These are phyloP conservation scores for Cephonodes hylas DNA, from an alignment of 2,888 invertebrate genomes.

Conservation along the genomic window DNA sequence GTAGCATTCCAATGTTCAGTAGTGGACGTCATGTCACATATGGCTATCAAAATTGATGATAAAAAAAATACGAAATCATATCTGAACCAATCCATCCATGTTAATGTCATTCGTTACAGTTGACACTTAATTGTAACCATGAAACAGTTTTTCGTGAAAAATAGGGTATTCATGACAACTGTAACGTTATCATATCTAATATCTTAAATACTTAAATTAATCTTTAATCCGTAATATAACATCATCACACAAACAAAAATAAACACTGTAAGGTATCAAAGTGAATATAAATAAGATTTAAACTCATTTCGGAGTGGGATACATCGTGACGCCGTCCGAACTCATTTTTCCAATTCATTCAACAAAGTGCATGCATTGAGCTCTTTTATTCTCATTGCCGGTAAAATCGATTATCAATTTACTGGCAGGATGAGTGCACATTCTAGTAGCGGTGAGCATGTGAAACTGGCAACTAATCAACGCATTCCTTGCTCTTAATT, in stretches of 20 bases:
- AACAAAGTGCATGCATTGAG: slow-evolving; percentile 22
- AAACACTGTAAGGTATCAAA: too few species aligned
- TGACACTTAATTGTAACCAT: too few species aligned
- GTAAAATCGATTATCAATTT: slow-evolving; percentile 49
- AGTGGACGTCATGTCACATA: too few species aligned
- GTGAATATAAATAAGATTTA: not conserved
- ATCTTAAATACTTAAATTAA: too few species aligned
- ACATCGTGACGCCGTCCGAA: not conserved
- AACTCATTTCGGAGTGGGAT: not conserved
- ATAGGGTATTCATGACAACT: too few species aligned
- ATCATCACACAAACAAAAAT: not conserved
- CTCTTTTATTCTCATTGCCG: slow-evolving; percentile 36
- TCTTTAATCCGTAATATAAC: not conserved
- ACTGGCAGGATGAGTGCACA: slow-evolving; percentile 40
- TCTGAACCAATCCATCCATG: too few species aligned
- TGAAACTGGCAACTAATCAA: not conserved
- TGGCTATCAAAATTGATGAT: too few species aligned
- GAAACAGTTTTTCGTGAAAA: too few species aligned
- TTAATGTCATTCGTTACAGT: too few species aligned
- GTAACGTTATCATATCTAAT: too few species aligned
- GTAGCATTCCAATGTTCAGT: too few species aligned
- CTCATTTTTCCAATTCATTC: not conserved
- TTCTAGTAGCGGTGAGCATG: slow-evolving; percentile 22
- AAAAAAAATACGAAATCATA: too few species aligned
- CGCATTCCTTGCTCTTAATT: slow-evolving; percentile 1